Base-by-base conservation (phyloP, 2,113 vertebrate species). In the Spea bombifrons region DNA sequence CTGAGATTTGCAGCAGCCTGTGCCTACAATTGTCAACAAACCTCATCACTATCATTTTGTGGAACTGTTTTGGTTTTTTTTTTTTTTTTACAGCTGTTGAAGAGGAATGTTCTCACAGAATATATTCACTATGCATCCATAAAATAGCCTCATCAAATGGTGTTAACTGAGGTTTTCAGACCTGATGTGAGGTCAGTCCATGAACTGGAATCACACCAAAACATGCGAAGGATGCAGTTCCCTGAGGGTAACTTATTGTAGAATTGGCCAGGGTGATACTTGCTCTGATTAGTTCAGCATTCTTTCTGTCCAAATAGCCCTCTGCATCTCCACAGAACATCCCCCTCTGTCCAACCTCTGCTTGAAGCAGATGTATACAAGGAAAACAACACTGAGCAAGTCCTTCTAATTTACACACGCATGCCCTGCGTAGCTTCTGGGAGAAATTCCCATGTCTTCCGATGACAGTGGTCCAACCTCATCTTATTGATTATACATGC, bases 91-190 rank as follows among this genome's bases (percentile, higher is more conserved):
- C 78, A 80, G 78, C 78, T 80, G 78, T 52, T 80, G 43, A n/a
- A 16, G 64, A 80, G 78, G 63, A 80, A 80, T 68, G 78, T 80
- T 80, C 78, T 74, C 78, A 80, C 78, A 69, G 44, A 67, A 61
- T 66, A 72, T 47, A 48, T 57, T 45, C 44, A 61, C 46, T 61
- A 48, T 80, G 17, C 78, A 50, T 74, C 71, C 64, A 80, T 80
- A 71, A 74, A 80, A 80, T 74, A 67, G 65, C 71, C 66, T 80
- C 71, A 50, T 80, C 78, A 71, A 80, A 73, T 74, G 50, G 50
- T 74, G 65, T 80, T 74, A 80, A 45, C 63, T 73, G 71, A 61
- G 48, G 65, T 15, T 67, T 73, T 73, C 52, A 59, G 64, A 64
- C 44, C 55, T 80, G 71, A 47, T 46, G 63, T 43, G 30, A 57